phyloP scores from a whole-genome alignment of 1,140 invertebrate genomes.

The Prorops nasuta region DNA sequence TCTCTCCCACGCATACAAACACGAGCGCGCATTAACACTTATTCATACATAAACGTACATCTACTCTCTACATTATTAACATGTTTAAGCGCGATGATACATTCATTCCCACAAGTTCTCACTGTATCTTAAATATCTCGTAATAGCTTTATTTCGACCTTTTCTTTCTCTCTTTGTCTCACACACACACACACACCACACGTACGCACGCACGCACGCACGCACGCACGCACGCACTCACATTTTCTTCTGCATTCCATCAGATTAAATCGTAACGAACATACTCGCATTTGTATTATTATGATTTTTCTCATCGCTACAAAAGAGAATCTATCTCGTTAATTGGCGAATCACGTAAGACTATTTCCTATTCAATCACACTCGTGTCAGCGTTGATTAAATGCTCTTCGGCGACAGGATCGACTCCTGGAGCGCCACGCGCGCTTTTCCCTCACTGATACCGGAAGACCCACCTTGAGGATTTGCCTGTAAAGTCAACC shows the following conservation, averaged over 20 bases:
- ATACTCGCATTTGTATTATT: not conserved
- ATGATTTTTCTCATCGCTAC: not conserved
- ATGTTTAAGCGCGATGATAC: conserved; percentile 19
- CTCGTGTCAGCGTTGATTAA: conserved; percentile 50
- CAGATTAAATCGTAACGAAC: not conserved
- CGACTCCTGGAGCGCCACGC: conserved; percentile 9
- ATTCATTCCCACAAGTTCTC: conserved; percentile 17
- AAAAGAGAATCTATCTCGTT: not conserved
- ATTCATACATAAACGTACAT: conserved; percentile 1
- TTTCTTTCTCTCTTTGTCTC: conserved; percentile 7
- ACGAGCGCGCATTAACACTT: no score
- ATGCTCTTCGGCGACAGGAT: conserved; percentile 42
- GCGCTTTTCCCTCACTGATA: not conserved
- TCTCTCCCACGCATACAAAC: no score
- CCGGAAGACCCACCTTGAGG: no score
- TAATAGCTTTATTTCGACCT: conserved; percentile 23
- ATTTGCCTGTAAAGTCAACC: no score
- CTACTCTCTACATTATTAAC: conserved; percentile 28
- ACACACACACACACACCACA: not conserved
- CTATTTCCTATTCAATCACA: conserved; percentile 35
- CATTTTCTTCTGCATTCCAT: not conserved
- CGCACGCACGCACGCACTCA: not conserved
- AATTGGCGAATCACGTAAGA: conserved; percentile 17
- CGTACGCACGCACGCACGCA: not conserved
- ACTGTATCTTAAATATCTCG: conserved; percentile 33